Evolutionary conservation across 2,113 vertebrate genomes (phyloP).

Genomic region (Podarcis muralis): DNA sequence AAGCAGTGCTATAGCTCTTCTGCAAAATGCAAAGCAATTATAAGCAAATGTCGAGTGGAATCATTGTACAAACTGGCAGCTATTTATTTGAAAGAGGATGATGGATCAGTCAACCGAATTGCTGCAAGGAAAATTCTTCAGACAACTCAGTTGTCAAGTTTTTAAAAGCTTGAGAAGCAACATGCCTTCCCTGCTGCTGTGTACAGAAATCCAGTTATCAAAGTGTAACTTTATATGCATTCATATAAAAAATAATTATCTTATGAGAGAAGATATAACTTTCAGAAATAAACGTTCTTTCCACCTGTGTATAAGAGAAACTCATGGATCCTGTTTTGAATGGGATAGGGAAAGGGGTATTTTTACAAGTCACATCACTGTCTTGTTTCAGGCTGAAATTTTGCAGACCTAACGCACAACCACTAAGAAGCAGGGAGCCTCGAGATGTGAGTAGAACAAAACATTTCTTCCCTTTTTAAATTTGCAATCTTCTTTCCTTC

Average conservation of each 20-base stretch:
- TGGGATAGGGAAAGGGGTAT: neutral
- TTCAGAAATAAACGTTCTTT: neutral
- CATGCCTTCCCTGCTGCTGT: neutral
- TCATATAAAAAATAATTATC: neutral
- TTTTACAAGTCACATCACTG: neutral
- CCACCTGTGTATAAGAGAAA: neutral
- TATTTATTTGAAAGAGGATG: neutral
- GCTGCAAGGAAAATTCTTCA: neutral
- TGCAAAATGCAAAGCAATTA: neutral
- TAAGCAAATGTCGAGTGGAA: neutral
- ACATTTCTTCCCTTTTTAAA: neutral
- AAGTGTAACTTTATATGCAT: neutral
- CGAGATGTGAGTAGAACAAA: constrained; percentile 33
- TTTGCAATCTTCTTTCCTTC: neutral
- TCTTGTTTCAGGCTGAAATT: constrained; percentile 22
- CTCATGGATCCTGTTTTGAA: neutral
- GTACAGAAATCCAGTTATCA: neutral
- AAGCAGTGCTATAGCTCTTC: neutral
- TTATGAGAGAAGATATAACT: neutral
- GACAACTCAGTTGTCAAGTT: too few species aligned
- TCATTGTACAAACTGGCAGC: neutral
- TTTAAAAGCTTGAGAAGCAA: neutral
- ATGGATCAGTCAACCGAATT: neutral
- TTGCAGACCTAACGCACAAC: neutral
- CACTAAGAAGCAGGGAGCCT: constrained; percentile 3